These are phyloP conservation scores for Chondrilla cf. caribensis DNA, from an alignment of 37 sponge, comb jelly and placozoan species.

Conservation along the genomic window DNA sequence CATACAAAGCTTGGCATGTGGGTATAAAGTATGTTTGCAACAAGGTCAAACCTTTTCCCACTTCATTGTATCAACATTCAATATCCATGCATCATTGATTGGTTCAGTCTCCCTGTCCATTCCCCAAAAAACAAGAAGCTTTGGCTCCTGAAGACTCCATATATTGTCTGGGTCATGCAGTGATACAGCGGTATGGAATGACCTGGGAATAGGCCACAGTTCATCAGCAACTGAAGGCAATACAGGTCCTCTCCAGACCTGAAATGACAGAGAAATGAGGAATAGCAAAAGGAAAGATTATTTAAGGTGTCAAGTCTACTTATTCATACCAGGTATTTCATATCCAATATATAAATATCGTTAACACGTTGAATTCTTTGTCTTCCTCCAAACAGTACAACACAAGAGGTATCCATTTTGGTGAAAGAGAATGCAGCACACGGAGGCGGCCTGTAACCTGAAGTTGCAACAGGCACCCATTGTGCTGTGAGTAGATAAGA, in stretches of 20 bases:
- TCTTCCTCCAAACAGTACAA: conserved; percentile 72
- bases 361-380: conserved; percentile 48
- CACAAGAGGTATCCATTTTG: conserved; percentile 29
- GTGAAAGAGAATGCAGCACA: conserved; percentile 76
- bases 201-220: conserved; percentile 25
- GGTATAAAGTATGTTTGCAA: no score
- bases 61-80: conserved; percentile 35
- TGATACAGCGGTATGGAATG: conserved; percentile 17
- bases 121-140: conserved; percentile 64
- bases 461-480: conserved; percentile 51
- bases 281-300: background rate
- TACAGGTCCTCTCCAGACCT: conserved; percentile 11
- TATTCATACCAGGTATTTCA: conserved; percentile 45
- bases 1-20: no score
- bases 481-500: background rate
- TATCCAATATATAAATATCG: conserved; percentile 56
- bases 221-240: background rate
- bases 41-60: conserved; percentile 61
- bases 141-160: background rate
- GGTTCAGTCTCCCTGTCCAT: conserved; percentile 54
- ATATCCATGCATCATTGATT: conserved; percentile 41
- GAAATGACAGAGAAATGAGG: background rate
- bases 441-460: conserved; percentile 57
- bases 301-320: no score
- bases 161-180: conserved; percentile 8